Conservation (phyloP, 1,140 invertebrate species). For the Drosophila hydei region DNA sequence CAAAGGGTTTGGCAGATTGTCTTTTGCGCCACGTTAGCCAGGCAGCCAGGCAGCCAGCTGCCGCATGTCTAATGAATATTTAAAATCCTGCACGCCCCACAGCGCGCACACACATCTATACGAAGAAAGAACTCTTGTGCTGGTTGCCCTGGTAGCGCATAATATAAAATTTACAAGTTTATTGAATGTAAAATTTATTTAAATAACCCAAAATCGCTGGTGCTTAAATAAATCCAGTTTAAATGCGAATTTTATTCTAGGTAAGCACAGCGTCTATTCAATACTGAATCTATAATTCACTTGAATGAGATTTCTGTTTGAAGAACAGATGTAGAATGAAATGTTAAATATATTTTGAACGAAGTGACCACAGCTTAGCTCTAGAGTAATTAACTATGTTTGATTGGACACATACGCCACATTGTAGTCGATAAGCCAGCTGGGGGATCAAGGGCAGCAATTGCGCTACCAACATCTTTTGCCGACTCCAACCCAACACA, state of each 20-base stretch:
- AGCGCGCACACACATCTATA: slow-evolving; percentile 12
- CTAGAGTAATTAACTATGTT: slow-evolving; percentile 75
- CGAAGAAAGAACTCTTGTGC: slow-evolving; percentile 17
- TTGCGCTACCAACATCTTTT: slow-evolving; percentile 2
- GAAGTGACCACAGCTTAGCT: slow-evolving; percentile 21
- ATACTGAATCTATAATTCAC: slow-evolving; percentile 18
- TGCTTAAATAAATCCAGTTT: slow-evolving; percentile 43
- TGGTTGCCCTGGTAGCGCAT: slow-evolving; percentile 60
- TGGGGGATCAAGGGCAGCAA: too few species aligned
- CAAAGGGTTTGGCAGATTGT: slow-evolving; percentile 33
- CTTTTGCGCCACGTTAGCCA: slow-evolving; percentile 24
- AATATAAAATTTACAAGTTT: slow-evolving; percentile 65
- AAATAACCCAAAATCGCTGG: slow-evolving; percentile 51
- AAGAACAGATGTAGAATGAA: background rate
- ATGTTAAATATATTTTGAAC: background rate
- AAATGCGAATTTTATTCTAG: slow-evolving; percentile 27
- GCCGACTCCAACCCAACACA: slow-evolving; percentile 1
- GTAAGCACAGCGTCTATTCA: slow-evolving; percentile 1
- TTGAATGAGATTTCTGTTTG: slow-evolving; percentile 13
- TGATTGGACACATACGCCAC: slow-evolving; percentile 64
- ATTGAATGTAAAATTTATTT: slow-evolving; percentile 59
- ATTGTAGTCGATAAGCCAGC: slow-evolving; percentile 21
- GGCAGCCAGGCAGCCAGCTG: slow-evolving; percentile 19
- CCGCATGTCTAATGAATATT: slow-evolving; percentile 72
- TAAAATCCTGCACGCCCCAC: slow-evolving; percentile 65